Percentiles rank a stretch among this genome's conserved stretches.
phyloP scores from a whole-genome alignment of 2,888 invertebrate species.

The Mimachlamys varia region DNA sequence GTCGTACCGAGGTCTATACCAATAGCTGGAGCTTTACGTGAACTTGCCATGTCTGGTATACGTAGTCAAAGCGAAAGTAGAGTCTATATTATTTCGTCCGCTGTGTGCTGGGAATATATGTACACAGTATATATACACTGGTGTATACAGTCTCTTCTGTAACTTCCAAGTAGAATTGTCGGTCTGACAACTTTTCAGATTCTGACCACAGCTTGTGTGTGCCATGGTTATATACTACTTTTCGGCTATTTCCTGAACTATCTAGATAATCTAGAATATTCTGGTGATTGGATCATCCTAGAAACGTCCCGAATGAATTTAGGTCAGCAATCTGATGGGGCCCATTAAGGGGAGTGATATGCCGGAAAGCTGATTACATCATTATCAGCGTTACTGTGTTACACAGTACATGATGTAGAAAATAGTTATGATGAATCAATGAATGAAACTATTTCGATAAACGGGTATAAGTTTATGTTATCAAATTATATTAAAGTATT shows the following conservation, averaged over 20 bases:
- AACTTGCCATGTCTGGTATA: not conserved
- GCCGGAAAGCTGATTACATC: too few species aligned
- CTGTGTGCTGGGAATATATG: not conserved
- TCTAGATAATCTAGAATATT: not conserved
- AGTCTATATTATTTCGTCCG: not conserved
- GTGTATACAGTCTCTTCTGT: not conserved
- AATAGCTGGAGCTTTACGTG: slow-evolving; percentile 82
- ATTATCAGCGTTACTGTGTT: too few species aligned
- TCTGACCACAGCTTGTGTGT: slow-evolving; percentile 10
- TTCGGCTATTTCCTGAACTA: not conserved
- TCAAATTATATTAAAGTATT: too few species aligned
- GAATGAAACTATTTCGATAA: too few species aligned
- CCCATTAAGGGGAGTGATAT: not conserved
- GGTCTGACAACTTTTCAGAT: not conserved
- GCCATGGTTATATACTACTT: not conserved
- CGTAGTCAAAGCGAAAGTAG: not conserved
- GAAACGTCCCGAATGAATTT: not conserved
- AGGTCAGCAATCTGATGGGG: not conserved
- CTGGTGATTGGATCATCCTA: not conserved
- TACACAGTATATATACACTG: not conserved
- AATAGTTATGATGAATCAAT: too few species aligned
- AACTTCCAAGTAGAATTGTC: not conserved
- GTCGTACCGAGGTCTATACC: slow-evolving; percentile 96
- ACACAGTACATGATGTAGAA: too few species aligned
- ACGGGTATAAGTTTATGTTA: too few species aligned